phyloP scores from a whole-genome alignment of 1,140 invertebrate species.

The Drepana arcuata region DNA sequence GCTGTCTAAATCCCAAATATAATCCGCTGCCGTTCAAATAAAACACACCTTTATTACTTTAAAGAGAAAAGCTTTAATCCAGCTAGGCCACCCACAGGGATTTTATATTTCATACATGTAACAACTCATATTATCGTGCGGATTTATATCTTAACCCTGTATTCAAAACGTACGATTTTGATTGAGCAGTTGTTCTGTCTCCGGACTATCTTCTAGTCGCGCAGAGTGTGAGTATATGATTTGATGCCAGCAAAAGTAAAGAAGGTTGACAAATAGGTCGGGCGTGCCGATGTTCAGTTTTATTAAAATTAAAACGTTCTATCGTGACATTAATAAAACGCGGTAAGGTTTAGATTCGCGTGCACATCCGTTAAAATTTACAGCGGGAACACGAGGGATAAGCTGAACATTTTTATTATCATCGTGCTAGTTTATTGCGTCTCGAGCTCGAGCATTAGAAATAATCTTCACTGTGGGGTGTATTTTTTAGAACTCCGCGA shows the following conservation, averaged over 20 bases:
- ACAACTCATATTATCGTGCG: slow-evolving; percentile 42
- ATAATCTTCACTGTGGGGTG: slow-evolving; percentile 43
- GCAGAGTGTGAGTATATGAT: slow-evolving; percentile 58
- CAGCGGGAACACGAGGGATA: slow-evolving; percentile 45
- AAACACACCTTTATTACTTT: slow-evolving; percentile 70
- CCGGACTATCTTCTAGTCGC: slow-evolving; percentile 30
- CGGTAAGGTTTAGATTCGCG: slow-evolving; percentile 44
- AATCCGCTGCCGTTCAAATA: slow-evolving; percentile 57
- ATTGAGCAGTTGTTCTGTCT: slow-evolving; percentile 20
- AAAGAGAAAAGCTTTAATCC: slow-evolving; percentile 61
- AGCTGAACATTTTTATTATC: slow-evolving; percentile 62
- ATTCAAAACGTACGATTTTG: slow-evolving; percentile 57
- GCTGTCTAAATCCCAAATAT: slow-evolving; percentile 63
- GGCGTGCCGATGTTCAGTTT: slow-evolving; percentile 64
- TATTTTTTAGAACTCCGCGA: slow-evolving; percentile 19
- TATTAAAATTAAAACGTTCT: slow-evolving; percentile 69
- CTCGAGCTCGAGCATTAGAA: slow-evolving; percentile 50
- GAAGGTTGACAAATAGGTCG: slow-evolving; percentile 68
- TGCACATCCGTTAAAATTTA: slow-evolving; percentile 37
- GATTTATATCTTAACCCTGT: slow-evolving; percentile 57
- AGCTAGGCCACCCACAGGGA: slow-evolving; percentile 37
- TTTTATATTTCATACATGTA: slow-evolving; percentile 46
- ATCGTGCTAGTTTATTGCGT: slow-evolving; percentile 55
- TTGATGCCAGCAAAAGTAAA: slow-evolving; percentile 66
- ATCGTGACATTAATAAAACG: slow-evolving; percentile 52